Evolutionary conservation across 2,113 vertebrate species (phyloP).

Genomic region (Miniopterus natalensis): DNA sequence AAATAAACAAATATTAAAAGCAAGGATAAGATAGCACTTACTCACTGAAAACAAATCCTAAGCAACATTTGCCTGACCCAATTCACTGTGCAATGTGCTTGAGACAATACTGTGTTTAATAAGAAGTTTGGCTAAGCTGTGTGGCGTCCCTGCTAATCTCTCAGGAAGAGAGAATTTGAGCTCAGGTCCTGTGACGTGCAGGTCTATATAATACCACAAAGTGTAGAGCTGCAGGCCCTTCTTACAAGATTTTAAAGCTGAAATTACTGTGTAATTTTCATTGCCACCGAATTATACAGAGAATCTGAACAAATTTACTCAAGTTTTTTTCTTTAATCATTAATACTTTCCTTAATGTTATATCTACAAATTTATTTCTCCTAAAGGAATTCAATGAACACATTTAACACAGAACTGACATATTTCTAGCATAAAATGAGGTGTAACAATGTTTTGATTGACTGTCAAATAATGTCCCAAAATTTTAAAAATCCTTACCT

Average conservation of each 20-base stretch:
- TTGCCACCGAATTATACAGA: neutral
- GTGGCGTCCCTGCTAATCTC: slow-evolving; percentile 7
- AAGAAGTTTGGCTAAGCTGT: neutral
- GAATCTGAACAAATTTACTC: slow-evolving; percentile 33
- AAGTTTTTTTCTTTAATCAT: neutral
- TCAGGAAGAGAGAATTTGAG: slow-evolving; percentile 11
- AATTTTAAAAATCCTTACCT: neutral
- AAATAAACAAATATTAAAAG: neutral
- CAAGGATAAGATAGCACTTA: neutral
- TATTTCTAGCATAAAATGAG: neutral
- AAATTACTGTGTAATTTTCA: slow-evolving; percentile 16
- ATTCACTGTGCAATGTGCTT: neutral
- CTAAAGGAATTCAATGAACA: neutral
- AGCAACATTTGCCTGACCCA: neutral
- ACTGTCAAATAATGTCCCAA: slow-evolving; percentile 52
- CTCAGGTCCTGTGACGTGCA: neutral
- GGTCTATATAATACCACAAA: neutral
- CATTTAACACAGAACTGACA: neutral
- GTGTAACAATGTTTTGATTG: neutral
- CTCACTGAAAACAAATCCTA: slow-evolving; percentile 21
- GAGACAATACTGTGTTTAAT: neutral
- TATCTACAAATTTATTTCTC: neutral
- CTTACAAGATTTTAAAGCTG: slow-evolving; percentile 30
- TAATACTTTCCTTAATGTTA: slow-evolving; percentile 14
- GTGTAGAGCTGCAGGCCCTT: neutral